Conservation (phyloP, 1,140 invertebrate genomes). For the Antheraea mylitta region DNA sequence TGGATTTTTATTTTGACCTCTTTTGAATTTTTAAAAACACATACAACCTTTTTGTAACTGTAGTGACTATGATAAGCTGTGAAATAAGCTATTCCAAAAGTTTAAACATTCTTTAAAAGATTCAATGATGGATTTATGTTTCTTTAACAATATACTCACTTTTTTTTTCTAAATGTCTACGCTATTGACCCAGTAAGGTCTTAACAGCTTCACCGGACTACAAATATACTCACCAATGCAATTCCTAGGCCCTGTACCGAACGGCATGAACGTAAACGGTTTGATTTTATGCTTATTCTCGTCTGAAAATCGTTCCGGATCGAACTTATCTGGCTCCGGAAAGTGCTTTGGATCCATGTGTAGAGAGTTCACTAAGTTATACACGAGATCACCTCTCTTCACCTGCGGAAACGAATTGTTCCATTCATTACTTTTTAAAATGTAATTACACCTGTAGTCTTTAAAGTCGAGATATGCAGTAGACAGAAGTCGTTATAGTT, state of each 20-base stretch:
- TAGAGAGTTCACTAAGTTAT: conserved; percentile 62
- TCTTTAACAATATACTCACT: too few relatives aligned
- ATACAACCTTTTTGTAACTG: too few relatives aligned
- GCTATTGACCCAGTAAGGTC: too few relatives aligned
- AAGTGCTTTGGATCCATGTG: conserved; percentile 80
- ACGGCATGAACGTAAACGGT: conserved; percentile 80
- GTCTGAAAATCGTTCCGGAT: conserved; percentile 81
- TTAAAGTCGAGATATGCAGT: too few relatives aligned
- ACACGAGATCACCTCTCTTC: conserved; percentile 44
- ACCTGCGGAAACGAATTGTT: conserved; percentile 16
- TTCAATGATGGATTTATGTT: neutral
- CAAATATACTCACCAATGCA: conserved; percentile 65
- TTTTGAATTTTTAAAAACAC: too few relatives aligned
- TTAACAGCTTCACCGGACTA: too few relatives aligned
- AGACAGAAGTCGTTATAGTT: too few relatives aligned
- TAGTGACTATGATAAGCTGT: too few relatives aligned
- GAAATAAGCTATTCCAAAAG: neutral
- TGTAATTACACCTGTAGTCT: too few relatives aligned
- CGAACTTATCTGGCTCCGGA: conserved; percentile 78
- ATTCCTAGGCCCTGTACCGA: conserved; percentile 82
- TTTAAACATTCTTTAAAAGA: neutral
- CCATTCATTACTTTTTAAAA: too few relatives aligned
- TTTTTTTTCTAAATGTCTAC: too few relatives aligned
- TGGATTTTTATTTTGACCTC: too few relatives aligned
- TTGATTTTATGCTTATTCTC: conserved; percentile 78